Evolutionary conservation across 1,140 invertebrate species (phyloP).

Genomic region (Diprion similis): DNA sequence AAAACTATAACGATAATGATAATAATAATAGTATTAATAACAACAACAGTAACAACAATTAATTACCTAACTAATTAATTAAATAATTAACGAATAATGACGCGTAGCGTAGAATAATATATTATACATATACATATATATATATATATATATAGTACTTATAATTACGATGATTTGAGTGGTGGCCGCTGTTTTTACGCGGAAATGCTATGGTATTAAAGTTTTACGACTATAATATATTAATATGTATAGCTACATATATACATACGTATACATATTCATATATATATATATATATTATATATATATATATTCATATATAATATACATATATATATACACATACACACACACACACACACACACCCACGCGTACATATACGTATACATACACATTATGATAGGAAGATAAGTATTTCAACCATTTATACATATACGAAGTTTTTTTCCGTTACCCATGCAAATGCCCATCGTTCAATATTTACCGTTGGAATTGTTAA

Average conservation of each 20-base stretch:
- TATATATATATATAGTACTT: no score
- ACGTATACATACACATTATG: no score
- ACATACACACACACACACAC: background rate
- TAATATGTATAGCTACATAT: background rate
- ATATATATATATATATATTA: no score
- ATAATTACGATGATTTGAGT: background rate
- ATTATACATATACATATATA: no score
- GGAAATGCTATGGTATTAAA: constrained; percentile 3
- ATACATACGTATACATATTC: background rate
- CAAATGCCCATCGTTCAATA: background rate
- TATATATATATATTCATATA: background rate
- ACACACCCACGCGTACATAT: no score
- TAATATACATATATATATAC: background rate
- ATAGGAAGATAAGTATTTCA: constrained; percentile 1
- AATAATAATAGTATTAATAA: no score
- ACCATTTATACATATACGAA: constrained; percentile 1
- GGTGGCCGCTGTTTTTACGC: constrained; percentile 6
- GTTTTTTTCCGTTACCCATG: background rate
- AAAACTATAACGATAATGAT: no score
- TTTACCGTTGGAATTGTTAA: background rate
- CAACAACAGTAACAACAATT: no score
- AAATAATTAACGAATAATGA: background rate
- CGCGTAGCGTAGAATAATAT: constrained; percentile 1
- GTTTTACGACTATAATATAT: constrained; percentile 6
- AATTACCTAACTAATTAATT: background rate